A percentile compares a stretch with the other conserved stretches of the same genome.
Evolutionary conservation across 2,888 invertebrate species (phyloP).

Genomic region (Dasypolia templi): DNA sequence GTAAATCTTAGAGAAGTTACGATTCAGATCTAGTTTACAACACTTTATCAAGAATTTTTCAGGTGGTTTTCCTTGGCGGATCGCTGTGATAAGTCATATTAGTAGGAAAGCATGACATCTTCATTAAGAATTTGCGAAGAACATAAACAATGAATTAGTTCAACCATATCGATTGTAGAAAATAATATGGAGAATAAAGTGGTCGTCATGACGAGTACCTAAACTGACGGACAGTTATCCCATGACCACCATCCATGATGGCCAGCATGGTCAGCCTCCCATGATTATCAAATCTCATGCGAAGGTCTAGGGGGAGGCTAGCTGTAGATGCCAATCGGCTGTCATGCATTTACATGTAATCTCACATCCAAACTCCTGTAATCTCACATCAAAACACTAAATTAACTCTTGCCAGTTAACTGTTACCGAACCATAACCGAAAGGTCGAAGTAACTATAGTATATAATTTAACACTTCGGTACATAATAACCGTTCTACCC

Average conservation of each 20-base stretch:
- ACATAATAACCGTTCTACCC: slow-evolving; percentile 37
- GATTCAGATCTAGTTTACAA: not conserved
- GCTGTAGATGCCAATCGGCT: not conserved
- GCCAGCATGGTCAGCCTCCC: too few species aligned
- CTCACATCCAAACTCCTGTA: slow-evolving; percentile 7
- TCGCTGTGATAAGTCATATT: not conserved
- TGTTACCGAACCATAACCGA: slow-evolving; percentile 45
- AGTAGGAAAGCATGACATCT: not conserved
- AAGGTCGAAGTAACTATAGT: slow-evolving; percentile 46
- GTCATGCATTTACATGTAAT: slow-evolving; percentile 3
- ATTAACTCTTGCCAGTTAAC: slow-evolving; percentile 43
- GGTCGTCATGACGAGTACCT: not conserved
- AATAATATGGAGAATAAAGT: not conserved
- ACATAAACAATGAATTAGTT: not conserved
- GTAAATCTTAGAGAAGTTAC: not conserved
- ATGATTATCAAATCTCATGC: not conserved
- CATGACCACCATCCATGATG: too few species aligned
- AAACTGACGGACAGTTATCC: not conserved
- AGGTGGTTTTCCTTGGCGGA: not conserved
- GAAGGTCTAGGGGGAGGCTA: not conserved
- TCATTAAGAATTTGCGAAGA: not conserved
- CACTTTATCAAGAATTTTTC: not conserved
- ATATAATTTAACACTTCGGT: slow-evolving; percentile 62
- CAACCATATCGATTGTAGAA: not conserved
- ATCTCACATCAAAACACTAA: slow-evolving; percentile 28